Evolutionary conservation across 2,113 vertebrate species (phyloP), one percentile per base, ranked within the genome.

Genomic region (Mus pahari): DNA sequence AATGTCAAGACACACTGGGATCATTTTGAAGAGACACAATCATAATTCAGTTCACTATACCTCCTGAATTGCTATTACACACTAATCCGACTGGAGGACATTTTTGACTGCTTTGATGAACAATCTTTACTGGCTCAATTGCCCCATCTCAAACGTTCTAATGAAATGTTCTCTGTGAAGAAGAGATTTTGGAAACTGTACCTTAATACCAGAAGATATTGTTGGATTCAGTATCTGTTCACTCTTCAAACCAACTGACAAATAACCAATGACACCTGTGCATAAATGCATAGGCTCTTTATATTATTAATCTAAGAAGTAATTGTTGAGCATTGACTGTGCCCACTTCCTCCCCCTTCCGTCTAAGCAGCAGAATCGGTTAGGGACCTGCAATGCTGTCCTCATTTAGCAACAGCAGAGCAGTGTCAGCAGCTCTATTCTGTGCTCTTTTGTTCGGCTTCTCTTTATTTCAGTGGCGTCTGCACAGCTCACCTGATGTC

Each of bases 381-480:
- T 36, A 82, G 24, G 8, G 64, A 26, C 74, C 87, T 96, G 58
- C 90, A 97, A 88, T 70, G 24, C 90, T 90, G 45, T 24, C 60
- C 2, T 95, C 86, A 86, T 70, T 96, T 97, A 98, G 96, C 94
- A 97, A 97, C 90, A 93, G 87, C 86, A n/a, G 92, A 97, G 55
- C 91, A 96, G 45, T 77, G 88, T 96, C 97, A 62, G 75, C 92
- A 96, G 93, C 84, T 93, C 48, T 78, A 75, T 88, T 58, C 4
- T 74, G 92, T 77, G 90, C 79, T 96, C 93, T 98, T 97, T 96
- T 97, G 97, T 98, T 97, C 92, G 95, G 89, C 81, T 78, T 9
- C 58, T 96, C 96, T 92, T 92, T 83, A 96, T 95, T 96, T 97
- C 88, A 98, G 66, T 0, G 0, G 70, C 62, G 82, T 91, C 42